These are phyloP conservation scores for Pediacus dermestoides DNA, from an alignment of 2,888 invertebrate species.

Conservation along the genomic window DNA sequence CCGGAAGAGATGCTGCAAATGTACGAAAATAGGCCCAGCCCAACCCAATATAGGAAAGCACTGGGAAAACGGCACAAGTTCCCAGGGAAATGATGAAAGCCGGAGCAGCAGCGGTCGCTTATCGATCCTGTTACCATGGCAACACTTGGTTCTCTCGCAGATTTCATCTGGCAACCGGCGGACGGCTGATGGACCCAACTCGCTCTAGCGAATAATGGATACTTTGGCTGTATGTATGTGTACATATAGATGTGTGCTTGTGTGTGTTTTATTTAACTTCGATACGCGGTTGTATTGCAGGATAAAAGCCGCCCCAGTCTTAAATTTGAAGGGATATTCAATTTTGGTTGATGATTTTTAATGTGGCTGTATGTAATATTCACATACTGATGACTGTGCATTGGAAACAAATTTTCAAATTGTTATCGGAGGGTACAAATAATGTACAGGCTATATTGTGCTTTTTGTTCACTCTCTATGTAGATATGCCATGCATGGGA, in stretches of 20 bases:
- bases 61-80: constrained; percentile 33
- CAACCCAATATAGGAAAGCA: constrained; percentile 26
- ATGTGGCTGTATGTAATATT: constrained; percentile 1
- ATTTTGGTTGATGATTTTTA: not conserved
- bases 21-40: constrained; percentile 32
- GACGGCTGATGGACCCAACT: constrained; percentile 19
- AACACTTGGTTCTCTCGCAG: constrained; percentile 29
- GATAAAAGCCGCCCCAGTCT: not conserved
- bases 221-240: constrained; percentile 22
- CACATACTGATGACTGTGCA: not conserved
- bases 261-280: constrained; percentile 25
- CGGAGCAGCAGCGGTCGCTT: constrained; percentile 27
- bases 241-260: constrained; percentile 9
- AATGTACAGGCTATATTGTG: too few relatives aligned
- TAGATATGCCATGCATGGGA: too few relatives aligned
- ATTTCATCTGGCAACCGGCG: constrained; percentile 20
- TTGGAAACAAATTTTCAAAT: too few relatives aligned
- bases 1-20: constrained; percentile 3
- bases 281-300: constrained; percentile 16
- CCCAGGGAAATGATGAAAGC: constrained; percentile 37
- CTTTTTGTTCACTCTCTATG: too few relatives aligned
- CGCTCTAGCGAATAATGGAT: constrained; percentile 28
- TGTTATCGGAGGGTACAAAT: too few relatives aligned
- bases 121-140: constrained; percentile 39
- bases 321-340: constrained; percentile 2